Percentiles rank a stretch among this genome's conserved stretches.
phyloP scores from a whole-genome alignment of 2,888 invertebrate genomes.

The Orthosia incerta region DNA sequence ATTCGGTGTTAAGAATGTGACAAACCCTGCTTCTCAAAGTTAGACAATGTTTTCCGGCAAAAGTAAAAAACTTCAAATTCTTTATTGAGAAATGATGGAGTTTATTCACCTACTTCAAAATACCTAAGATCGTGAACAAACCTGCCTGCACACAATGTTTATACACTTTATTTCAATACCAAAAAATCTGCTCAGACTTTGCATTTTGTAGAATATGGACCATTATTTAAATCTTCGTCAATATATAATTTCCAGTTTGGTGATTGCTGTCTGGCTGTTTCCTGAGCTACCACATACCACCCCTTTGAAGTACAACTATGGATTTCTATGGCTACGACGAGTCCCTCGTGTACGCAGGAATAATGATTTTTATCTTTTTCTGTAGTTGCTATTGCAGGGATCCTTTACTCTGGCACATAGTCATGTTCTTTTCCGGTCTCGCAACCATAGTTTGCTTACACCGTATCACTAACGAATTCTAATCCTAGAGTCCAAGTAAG shows the following conservation, averaged over 20 bases:
- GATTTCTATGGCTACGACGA: not conserved
- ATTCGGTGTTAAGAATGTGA: no score
- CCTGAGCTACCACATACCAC: not conserved
- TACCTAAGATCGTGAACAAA: not conserved
- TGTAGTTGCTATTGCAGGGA: not conserved
- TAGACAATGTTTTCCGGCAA: no score
- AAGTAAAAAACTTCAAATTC: no score
- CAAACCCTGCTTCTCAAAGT: no score
- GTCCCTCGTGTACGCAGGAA: not conserved
- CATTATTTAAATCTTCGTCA: not conserved
- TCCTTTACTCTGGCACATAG: accelerated
- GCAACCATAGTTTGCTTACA: not conserved
- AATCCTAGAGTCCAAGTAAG: not conserved
- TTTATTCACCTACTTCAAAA: not conserved
- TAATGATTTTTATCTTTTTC: conserved; percentile 1
- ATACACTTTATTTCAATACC: not conserved
- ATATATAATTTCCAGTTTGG: conserved; percentile 22
- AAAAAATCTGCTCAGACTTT: not conserved
- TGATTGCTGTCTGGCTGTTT: not conserved
- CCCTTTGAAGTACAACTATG: not conserved
- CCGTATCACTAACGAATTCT: not conserved
- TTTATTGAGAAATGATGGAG: no score
- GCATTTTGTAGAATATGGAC: not conserved
- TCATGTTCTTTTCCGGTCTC: not conserved
- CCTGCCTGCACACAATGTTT: not conserved